Percentiles rank a stretch among this genome's conserved stretches.
phyloP scores from a whole-genome alignment of 2,113 vertebrate species.

The Perca fluviatilis region DNA sequence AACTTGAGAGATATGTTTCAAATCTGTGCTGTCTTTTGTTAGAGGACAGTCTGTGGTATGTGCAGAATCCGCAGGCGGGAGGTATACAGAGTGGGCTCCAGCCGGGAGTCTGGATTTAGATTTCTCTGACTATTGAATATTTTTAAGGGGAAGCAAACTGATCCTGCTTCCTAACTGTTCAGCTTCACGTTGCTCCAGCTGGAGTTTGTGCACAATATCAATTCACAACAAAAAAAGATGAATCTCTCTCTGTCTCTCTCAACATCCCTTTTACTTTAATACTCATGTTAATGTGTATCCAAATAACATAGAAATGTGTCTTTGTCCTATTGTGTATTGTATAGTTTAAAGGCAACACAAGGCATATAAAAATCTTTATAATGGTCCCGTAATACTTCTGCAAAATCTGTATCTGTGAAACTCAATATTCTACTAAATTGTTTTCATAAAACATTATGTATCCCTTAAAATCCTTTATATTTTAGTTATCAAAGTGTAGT shows the following conservation, averaged over 20 bases:
- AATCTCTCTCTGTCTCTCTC: neutral
- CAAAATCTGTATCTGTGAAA: neutral
- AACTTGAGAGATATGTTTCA: neutral
- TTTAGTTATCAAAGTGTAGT: neutral
- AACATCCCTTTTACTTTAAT: neutral
- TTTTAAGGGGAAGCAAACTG: neutral
- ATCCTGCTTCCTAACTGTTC: conserved; percentile 4
- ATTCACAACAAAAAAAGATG: neutral
- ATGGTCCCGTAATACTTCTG: no score
- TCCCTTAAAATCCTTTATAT: neutral
- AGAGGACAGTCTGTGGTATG: neutral
- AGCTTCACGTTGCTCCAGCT: conserved; percentile 12
- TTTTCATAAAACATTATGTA: neutral
- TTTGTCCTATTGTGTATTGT: neutral
- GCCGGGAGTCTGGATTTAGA: conserved; percentile 35
- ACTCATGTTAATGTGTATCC: rapidly evolving
- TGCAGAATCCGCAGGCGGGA: neutral
- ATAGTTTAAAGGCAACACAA: no score
- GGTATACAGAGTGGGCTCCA: conserved; percentile 16
- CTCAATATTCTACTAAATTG: neutral
- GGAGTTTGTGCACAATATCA: conserved; percentile 9
- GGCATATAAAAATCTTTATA: neutral
- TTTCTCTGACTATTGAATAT: conserved; percentile 26
- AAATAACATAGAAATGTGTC: neutral
- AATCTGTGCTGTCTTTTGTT: neutral